Base-by-base conservation (phyloP, 2,797 vertebrate genomes). In the Mareca penelope region DNA sequence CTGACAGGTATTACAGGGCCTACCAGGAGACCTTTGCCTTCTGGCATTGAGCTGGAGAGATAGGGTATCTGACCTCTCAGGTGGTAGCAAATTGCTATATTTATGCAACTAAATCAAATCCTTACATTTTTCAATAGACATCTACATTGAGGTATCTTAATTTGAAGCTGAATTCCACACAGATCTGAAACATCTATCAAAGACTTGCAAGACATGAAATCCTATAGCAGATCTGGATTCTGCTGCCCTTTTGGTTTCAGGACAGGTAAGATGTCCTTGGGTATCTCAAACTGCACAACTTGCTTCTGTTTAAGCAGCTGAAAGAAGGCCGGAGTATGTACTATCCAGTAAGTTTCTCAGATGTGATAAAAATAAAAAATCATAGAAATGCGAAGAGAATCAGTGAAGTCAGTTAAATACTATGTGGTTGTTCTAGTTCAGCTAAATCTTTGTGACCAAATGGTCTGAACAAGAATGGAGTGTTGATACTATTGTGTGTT, bases 51-150 rank as follows among this genome's bases (percentile, higher is more conserved):
- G 24, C 40, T 69, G 75, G 31, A 57, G 55, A 3, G 37, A 5
- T 29, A 28, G 28, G n/a, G n/a, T 50, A 3, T 67, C 42, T 50
- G 33, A 4, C 17, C 10, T 42, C 57, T 56, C 4, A 1, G 7
- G 3, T 75, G 48, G 18, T 17, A 69, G 22, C 42, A 56, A 42
- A n/a, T 61, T 0, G 0, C n/a, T 39, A 0, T 67, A 15, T 67
- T 73, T 63, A 59, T 35, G 39, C 82, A 71, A 52, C 37, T 52
- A 44, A 59, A 63, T 90, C 7, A 55, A 70, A 70, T 70, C 16
- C 7, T 77, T 85, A 19, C 2, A 13, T 64, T 90, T 90, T 89
- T 63, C 33, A 80, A 15, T 31, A 50, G 72, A 37, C 22, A 9
- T 35, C 10, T 55, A 42, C 72, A 61, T 53, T 21, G 69, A 77